Conservation (phyloP, 2,888 invertebrate genomes). For the Laothoe populi region DNA sequence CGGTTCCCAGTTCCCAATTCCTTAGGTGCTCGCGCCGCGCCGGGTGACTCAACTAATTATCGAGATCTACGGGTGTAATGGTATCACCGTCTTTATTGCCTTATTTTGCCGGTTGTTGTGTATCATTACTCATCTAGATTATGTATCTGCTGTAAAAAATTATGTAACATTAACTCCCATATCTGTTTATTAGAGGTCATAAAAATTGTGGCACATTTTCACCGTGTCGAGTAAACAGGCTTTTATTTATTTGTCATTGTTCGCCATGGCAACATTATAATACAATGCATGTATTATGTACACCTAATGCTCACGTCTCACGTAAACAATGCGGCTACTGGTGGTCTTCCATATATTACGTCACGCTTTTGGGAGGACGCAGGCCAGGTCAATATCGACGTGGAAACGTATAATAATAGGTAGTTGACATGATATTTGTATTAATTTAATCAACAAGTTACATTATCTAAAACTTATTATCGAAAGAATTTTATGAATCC, state of each 20-base stretch:
- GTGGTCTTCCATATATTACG: conserved; percentile 25
- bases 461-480: too few species aligned
- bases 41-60: conserved; percentile 61
- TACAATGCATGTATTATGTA: conserved; percentile 41
- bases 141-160: background rate
- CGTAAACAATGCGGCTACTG: conserved; percentile 23
- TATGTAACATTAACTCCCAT: conserved; percentile 1
- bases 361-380: conserved; percentile 20
- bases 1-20: conserved; percentile 62
- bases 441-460: too few species aligned
- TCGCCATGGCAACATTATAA: conserved; percentile 35
- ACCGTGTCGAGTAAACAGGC: conserved; percentile 30
- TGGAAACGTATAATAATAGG: too few species aligned
- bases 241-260: conserved; percentile 42
- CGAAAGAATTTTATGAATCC: too few species aligned
- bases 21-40: conserved; percentile 56
- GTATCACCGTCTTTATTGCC: conserved; percentile 57
- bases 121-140: conserved; percentile 43
- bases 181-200: conserved; percentile 30
- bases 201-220: conserved; percentile 32
- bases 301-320: conserved; percentile 29
- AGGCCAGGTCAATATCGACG: conserved; percentile 6
- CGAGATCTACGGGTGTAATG: conserved; percentile 61
- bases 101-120: conserved; percentile 47
- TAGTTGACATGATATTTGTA: too few species aligned